These are phyloP conservation scores for Haliclystus octoradiatus DNA, from an alignment of 30 jellyfish, hydroid and myxozoan species.

Conservation along the genomic window DNA sequence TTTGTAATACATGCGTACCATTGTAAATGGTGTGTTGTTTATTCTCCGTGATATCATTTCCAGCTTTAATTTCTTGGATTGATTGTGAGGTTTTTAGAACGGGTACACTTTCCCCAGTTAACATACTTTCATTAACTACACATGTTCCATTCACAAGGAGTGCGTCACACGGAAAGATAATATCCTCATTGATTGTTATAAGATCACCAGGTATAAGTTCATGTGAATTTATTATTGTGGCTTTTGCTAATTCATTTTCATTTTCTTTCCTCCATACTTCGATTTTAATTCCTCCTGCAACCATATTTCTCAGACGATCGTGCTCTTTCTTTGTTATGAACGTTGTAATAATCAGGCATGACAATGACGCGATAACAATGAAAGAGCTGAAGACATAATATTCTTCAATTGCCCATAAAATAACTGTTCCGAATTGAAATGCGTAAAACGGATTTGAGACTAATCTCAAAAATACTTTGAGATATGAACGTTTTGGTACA, in stretches of 20 bases:
- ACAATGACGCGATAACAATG: background rate
- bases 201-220: background rate
- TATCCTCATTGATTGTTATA: background rate
- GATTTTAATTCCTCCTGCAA: background rate
- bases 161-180: background rate
- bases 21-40: slow-evolving; percentile 20
- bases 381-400: background rate
- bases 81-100: background rate
- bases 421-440: background rate
- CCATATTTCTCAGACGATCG: background rate
- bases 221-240: background rate
- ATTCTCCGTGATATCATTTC: background rate
- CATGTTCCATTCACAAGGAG: background rate
- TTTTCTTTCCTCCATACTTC: background rate
- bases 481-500: background rate
- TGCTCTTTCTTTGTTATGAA: background rate
- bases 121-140: background rate
- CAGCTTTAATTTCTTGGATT: background rate
- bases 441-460: background rate
- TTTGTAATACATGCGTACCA: slow-evolving; percentile 39
- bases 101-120: background rate
- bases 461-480: background rate
- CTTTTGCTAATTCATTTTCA: background rate
- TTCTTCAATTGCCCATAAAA: background rate
- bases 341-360: background rate